These are phyloP conservation scores for Epizoanthus rinbou DNA, from an alignment of 92 coral and sea anemone genomes.

Conservation along the genomic window DNA sequence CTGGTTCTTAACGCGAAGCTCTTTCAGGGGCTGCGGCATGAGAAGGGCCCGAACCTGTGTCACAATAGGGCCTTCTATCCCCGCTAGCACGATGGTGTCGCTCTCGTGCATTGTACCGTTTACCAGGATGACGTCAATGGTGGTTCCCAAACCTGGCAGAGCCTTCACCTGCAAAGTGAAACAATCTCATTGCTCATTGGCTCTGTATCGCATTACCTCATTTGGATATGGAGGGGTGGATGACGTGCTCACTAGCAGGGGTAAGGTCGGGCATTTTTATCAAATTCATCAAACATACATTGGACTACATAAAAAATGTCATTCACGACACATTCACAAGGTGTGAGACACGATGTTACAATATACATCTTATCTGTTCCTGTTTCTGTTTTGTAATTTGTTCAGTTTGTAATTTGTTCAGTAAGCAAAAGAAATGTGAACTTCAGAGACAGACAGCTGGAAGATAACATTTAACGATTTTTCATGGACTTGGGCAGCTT, in stretches of 20 bases:
- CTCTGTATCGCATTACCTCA: not conserved
- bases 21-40: slow-evolving; percentile 97
- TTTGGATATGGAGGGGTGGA: not conserved
- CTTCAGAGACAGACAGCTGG: no score
- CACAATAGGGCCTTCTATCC: slow-evolving; percentile 97
- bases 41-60: slow-evolving; percentile 96
- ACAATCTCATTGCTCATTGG: not conserved
- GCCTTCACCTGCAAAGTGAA: slow-evolving; percentile 80
- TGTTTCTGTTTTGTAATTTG: no score
- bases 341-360: no score
- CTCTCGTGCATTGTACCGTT: slow-evolving; percentile 94
- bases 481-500: no score
- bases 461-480: no score
- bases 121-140: slow-evolving; percentile 93
- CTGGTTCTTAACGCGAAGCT: slow-evolving; percentile 94
- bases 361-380: no score
- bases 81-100: slow-evolving; percentile 89
- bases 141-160: slow-evolving; percentile 96
- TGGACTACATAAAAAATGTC: no score
- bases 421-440: no score
- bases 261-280: no score
- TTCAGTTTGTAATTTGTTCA: no score
- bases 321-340: no score
- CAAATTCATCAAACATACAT: no score
- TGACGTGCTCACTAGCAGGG: not conserved